Conservation (phyloP, 1,140 invertebrate genomes). For the Ceratosolen solmsi region DNA sequence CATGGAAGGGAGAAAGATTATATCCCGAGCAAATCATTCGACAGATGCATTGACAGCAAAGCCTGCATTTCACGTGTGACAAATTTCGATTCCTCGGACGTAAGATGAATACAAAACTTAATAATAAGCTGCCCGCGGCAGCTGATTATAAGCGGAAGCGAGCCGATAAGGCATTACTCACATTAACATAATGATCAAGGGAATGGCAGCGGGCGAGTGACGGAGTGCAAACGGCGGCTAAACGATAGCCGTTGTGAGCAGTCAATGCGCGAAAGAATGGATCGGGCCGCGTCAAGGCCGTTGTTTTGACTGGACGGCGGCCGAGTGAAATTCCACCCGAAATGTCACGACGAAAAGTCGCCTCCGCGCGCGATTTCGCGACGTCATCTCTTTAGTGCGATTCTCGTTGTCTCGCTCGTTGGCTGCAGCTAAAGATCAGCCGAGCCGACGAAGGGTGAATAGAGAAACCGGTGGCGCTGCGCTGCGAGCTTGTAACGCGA, state of each 20-base stretch:
- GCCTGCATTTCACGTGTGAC: too few species aligned
- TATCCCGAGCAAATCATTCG: too few species aligned
- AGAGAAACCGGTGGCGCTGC: slow-evolving; percentile 6
- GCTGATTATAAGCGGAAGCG: not conserved
- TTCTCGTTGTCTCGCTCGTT: slow-evolving; percentile 23
- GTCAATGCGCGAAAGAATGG: not conserved
- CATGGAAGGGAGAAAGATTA: too few species aligned
- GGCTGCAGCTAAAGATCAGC: slow-evolving; percentile 13
- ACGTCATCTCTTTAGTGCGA: not conserved
- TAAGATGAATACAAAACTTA: too few species aligned
- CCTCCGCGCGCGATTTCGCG: not conserved
- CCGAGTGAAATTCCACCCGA: slow-evolving; percentile 17
- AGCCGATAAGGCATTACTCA: not conserved
- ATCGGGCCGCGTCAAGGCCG: slow-evolving; percentile 20
- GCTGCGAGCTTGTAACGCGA: slow-evolving; percentile 46
- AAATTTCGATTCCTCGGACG: not conserved
- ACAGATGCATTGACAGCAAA: too few species aligned
- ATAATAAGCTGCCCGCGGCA: too few species aligned
- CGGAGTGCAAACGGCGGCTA: not conserved
- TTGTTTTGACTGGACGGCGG: slow-evolving; percentile 12
- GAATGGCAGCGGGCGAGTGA: not conserved
- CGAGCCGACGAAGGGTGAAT: slow-evolving; percentile 12
- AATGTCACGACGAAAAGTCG: slow-evolving; percentile 4
- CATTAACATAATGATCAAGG: not conserved
- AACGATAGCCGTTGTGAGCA: too few species aligned